These are phyloP conservation scores for Denticeps clupeoides DNA, from an alignment of 2,797 vertebrate species.

Conservation along the genomic window DNA sequence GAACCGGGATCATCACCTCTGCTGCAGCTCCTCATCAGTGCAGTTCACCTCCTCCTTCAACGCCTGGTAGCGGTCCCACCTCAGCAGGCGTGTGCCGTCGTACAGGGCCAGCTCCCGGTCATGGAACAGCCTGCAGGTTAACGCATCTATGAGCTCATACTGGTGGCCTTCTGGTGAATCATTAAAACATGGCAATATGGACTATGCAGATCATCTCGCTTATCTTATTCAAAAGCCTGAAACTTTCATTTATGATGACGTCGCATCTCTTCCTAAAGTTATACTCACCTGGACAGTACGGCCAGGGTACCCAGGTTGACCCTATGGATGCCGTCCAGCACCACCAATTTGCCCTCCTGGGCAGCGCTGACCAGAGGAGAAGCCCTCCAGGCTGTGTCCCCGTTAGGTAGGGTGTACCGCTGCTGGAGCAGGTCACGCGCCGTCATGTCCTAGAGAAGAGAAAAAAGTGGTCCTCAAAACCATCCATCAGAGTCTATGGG, in stretches of 20 bases:
- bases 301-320: slow-evolving; percentile 85
- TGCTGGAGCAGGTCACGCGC: slow-evolving; percentile 90
- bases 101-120: slow-evolving; percentile 88
- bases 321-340: slow-evolving; percentile 86
- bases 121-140: slow-evolving; percentile 75
- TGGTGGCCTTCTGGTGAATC: too few species aligned
- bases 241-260: neutral
- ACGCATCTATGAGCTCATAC: too few species aligned
- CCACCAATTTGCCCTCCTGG: slow-evolving; percentile 79
- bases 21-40: slow-evolving; percentile 68
- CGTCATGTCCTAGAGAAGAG: slow-evolving; percentile 87
- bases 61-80: slow-evolving; percentile 75
- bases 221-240: neutral
- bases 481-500: too few species aligned
- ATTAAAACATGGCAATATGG: too few species aligned
- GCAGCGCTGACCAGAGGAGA: slow-evolving; percentile 83
- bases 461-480: too few species aligned
- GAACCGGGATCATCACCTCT: too few species aligned
- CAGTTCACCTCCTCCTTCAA: slow-evolving; percentile 75
- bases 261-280: too few species aligned
- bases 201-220: too few species aligned
- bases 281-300: slow-evolving; percentile 79
- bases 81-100: slow-evolving; percentile 79
- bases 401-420: slow-evolving; percentile 83
- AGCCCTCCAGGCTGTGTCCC: slow-evolving; percentile 89